Percentiles rank a stretch among this genome's conserved stretches.
These are phyloP conservation scores for Phragmatobia fuliginosa DNA, from an alignment of 2,888 invertebrate genomes.

Conservation along the genomic window DNA sequence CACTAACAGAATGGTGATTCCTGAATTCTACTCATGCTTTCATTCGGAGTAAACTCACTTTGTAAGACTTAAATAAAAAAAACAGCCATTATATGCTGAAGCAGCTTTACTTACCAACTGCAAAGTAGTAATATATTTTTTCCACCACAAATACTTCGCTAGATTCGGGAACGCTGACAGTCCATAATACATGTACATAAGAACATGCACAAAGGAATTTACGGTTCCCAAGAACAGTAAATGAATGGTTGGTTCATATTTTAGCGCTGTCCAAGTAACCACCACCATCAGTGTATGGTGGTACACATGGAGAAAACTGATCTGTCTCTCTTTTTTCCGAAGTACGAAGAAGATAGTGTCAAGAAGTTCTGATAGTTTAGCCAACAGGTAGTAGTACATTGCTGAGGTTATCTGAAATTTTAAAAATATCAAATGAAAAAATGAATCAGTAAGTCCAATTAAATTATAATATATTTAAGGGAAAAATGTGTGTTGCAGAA, in stretches of 20 bases:
- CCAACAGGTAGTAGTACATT: constrained; percentile 85
- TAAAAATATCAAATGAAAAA: not conserved
- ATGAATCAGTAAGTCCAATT: not conserved
- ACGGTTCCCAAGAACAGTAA: constrained; percentile 28
- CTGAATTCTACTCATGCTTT: too few species aligned
- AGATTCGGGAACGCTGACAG: constrained; percentile 89
- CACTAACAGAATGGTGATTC: too few species aligned
- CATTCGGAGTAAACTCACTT: too few species aligned
- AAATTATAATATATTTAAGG: not conserved
- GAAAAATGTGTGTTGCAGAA: not conserved
- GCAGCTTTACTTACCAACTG: constrained; percentile 87
- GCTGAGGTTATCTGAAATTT: constrained; percentile 43
- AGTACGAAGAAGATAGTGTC: constrained; percentile 94
- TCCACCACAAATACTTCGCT: constrained; percentile 92
- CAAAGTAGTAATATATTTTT: constrained; percentile 91
- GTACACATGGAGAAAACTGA: constrained; percentile 93
- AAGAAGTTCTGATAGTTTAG: constrained; percentile 89
- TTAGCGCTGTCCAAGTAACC: constrained; percentile 87
- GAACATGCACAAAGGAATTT: constrained; percentile 85
- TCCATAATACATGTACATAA: constrained; percentile 92
- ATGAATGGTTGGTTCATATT: constrained; percentile 41
- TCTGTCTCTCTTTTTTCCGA: constrained; percentile 90
- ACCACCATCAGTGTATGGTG: constrained; percentile 88
- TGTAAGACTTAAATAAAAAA: too few species aligned
- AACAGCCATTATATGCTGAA: too few species aligned